Percentiles rank a stretch among this genome's conserved stretches.
These are phyloP conservation scores for Thalassarche chlororhynchos DNA, from an alignment of 2,113 vertebrate species.

Conservation along the genomic window DNA sequence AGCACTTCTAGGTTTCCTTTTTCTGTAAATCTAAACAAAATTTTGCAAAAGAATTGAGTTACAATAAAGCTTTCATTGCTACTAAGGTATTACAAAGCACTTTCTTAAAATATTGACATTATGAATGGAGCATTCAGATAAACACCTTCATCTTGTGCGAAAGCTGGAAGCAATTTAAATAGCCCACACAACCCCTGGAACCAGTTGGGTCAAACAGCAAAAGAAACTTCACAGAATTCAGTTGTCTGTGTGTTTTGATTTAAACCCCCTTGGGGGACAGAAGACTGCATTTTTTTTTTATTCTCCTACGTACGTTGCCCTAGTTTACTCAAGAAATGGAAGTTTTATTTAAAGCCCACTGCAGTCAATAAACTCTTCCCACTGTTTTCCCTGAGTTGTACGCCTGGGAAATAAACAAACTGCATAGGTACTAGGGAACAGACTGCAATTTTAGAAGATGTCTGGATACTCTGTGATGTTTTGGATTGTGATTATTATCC, in stretches of 20 bases:
- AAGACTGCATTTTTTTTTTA: background rate
- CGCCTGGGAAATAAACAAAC: background rate
- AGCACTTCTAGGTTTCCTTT: slow-evolving; percentile 97
- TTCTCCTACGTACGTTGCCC: background rate
- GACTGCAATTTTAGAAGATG: background rate
- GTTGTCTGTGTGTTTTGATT: background rate
- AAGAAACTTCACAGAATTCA: background rate
- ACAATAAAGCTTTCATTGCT: background rate
- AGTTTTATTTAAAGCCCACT: slow-evolving; percentile 2
- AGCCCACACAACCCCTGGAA: background rate
- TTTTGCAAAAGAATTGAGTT: background rate
- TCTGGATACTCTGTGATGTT: background rate
- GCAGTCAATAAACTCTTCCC: background rate
- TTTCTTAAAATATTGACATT: background rate
- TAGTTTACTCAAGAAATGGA: background rate
- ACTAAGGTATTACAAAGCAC: background rate
- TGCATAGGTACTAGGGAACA: background rate
- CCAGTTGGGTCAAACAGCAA: background rate
- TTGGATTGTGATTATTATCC: background rate
- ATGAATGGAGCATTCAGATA: background rate
- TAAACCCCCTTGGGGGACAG: background rate
- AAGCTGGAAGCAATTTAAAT: background rate
- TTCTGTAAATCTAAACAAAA: slow-evolving; percentile 89
- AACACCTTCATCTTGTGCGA: background rate
- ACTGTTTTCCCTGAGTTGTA: background rate